Conservation (phyloP, 2,113 vertebrate species). For the Paratilapia polleni region DNA sequence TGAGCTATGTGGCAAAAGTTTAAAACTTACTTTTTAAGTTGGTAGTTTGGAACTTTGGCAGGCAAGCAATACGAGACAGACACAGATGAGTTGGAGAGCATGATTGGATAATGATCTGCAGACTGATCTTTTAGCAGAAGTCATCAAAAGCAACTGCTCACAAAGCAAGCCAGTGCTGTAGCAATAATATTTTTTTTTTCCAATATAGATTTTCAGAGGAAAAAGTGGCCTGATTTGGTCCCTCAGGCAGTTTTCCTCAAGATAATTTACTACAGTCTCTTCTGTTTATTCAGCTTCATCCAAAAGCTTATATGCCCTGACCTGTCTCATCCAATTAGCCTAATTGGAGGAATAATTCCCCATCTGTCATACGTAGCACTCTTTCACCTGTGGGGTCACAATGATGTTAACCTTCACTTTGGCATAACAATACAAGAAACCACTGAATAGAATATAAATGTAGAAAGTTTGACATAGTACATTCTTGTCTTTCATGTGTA, state of each 20-base stretch:
- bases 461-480: constrained; percentile 51
- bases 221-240: constrained; percentile 37
- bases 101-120: constrained; percentile 65
- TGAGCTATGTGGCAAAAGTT: constrained; percentile 37
- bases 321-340: constrained; percentile 71
- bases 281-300: constrained; percentile 57
- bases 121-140: constrained; percentile 39
- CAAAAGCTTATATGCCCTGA: constrained; percentile 58
- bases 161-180: constrained; percentile 15
- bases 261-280: constrained; percentile 36
- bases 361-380: constrained; percentile 65
- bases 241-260: constrained; percentile 29
- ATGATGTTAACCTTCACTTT: constrained; percentile 58
- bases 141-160: constrained; percentile 49
- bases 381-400: constrained; percentile 70
- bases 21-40: constrained; percentile 31
- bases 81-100: constrained; percentile 33
- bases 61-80: constrained; percentile 10
- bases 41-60: constrained; percentile 40
- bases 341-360: constrained; percentile 78
- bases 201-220: constrained; percentile 38
- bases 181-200: background rate
- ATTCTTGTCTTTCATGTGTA: constrained; percentile 38
- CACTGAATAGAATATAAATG: constrained; percentile 66
- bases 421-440: constrained; percentile 45